Conservation (phyloP, 2,113 vertebrate genomes). For the Phrynocephalus versicolor region DNA sequence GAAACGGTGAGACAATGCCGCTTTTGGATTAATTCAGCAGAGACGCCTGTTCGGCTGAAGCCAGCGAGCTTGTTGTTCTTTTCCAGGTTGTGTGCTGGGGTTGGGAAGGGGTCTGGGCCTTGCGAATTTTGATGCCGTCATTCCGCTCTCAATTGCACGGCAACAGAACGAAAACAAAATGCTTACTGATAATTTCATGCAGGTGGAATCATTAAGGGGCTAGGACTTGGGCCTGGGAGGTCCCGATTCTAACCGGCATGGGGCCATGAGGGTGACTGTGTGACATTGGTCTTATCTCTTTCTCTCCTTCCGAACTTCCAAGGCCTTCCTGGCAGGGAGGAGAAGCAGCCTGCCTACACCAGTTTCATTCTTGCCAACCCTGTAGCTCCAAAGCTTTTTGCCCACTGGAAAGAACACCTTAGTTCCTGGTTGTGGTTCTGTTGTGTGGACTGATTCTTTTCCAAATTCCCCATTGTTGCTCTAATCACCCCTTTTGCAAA, state of each 20-base stretch:
- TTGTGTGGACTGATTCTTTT: background rate
- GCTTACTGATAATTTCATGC: no score
- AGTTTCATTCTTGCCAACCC: no score
- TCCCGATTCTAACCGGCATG: background rate
- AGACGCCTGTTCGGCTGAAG: background rate
- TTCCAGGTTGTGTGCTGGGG: background rate
- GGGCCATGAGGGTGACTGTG: no score
- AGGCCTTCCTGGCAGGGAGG: no score
- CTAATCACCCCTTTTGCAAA: background rate
- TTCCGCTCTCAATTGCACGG: background rate
- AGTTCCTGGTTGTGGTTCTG: no score
- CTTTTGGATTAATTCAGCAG: background rate
- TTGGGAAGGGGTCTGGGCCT: background rate
- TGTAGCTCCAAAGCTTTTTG: background rate
- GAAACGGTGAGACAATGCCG: conserved; percentile 83
- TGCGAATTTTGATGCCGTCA: background rate
- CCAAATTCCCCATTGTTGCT: background rate
- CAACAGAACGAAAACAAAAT: background rate
- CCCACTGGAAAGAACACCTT: no score
- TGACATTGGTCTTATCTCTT: no score
- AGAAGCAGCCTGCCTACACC: no score
- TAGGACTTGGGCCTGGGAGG: no score
- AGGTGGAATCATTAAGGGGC: no score
- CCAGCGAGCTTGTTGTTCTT: no score
- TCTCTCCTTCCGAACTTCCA: no score